Percentiles rank a stretch among this genome's conserved stretches.
These are phyloP conservation scores for Solea senegalensis DNA, from an alignment of 2,113 vertebrate species.

Conservation along the genomic window DNA sequence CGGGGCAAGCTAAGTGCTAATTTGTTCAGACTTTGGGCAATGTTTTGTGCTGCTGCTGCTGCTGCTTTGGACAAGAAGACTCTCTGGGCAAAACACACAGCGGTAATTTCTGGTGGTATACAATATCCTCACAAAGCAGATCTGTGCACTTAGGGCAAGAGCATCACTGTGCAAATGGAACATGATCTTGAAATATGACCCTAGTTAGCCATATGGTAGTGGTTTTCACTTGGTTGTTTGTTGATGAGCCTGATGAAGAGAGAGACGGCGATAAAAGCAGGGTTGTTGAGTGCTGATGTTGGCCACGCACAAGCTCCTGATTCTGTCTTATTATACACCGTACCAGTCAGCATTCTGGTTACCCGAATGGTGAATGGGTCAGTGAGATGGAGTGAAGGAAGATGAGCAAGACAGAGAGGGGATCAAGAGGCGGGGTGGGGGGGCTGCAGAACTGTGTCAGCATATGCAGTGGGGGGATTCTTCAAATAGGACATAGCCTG, in stretches of 20 bases:
- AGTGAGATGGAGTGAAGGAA: slow-evolving; percentile 29
- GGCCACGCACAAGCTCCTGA: slow-evolving; percentile 29
- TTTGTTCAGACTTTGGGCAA: slow-evolving; percentile 64
- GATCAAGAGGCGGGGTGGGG: slow-evolving; percentile 11
- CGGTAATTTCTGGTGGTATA: slow-evolving; percentile 24
- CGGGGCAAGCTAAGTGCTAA: slow-evolving; percentile 64
- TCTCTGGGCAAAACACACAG: slow-evolving; percentile 33
- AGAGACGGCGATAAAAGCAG: slow-evolving; percentile 27
- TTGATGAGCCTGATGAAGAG: neutral
- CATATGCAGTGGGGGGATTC: slow-evolving; percentile 68
- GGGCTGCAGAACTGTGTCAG: slow-evolving; percentile 66
- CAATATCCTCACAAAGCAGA: slow-evolving; percentile 27
- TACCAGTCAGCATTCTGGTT: slow-evolving; percentile 59
- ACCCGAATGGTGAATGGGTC: slow-evolving; percentile 8
- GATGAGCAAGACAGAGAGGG: slow-evolving; percentile 34
- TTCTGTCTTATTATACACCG: slow-evolving; percentile 50
- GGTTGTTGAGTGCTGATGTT: slow-evolving; percentile 36
- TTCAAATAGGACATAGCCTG: slow-evolving; percentile 71
- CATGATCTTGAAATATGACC: slow-evolving; percentile 1
- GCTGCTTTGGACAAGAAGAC: slow-evolving; percentile 32
- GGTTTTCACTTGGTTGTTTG: neutral
- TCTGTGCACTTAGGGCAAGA: neutral
- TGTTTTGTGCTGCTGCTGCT: slow-evolving; percentile 39
- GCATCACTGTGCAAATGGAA: slow-evolving; percentile 14
- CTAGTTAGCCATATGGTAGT: neutral